phyloP scores from a whole-genome alignment of 2,888 invertebrate species.

The Plagodis dolabraria region DNA sequence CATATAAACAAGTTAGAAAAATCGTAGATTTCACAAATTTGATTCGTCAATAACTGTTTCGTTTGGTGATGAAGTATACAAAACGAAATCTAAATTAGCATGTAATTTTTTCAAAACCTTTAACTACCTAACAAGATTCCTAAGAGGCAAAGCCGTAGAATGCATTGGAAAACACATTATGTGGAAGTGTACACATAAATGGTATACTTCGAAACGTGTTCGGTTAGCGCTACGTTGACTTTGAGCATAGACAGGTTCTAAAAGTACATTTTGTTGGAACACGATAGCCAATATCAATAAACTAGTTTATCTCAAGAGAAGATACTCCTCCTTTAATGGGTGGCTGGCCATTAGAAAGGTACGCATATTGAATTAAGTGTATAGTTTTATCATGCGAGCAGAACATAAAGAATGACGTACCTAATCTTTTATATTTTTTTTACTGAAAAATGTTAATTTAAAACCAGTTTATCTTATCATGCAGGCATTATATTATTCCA shows the following conservation, averaged over 20 bases:
- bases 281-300: conserved; percentile 66
- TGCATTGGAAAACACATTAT: conserved; percentile 65
- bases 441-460: no score
- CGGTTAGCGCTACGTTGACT: conserved; percentile 58
- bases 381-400: conserved; percentile 15
- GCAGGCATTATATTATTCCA: conserved; percentile 3
- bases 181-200: conserved; percentile 50
- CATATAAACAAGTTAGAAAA: no score
- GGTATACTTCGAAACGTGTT: conserved; percentile 63
- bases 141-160: conserved; percentile 58
- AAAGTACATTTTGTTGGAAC: conserved; percentile 55
- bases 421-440: no score
- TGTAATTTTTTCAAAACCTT: conserved; percentile 43
- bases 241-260: conserved; percentile 63
- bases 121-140: conserved; percentile 56
- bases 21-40: no score
- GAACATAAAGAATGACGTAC: conserved; percentile 25
- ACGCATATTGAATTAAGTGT: conserved; percentile 23
- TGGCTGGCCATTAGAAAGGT: conserved; percentile 50
- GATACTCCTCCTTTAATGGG: conserved; percentile 62
- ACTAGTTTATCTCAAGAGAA: conserved; percentile 63
- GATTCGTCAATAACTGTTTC: conserved; percentile 16
- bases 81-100: conserved; percentile 42
- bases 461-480: conserved; percentile 5
- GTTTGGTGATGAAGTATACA: conserved; percentile 28